Evolutionary conservation across 2,888 invertebrate species (phyloP).

Genomic region (Congeria kusceri): DNA sequence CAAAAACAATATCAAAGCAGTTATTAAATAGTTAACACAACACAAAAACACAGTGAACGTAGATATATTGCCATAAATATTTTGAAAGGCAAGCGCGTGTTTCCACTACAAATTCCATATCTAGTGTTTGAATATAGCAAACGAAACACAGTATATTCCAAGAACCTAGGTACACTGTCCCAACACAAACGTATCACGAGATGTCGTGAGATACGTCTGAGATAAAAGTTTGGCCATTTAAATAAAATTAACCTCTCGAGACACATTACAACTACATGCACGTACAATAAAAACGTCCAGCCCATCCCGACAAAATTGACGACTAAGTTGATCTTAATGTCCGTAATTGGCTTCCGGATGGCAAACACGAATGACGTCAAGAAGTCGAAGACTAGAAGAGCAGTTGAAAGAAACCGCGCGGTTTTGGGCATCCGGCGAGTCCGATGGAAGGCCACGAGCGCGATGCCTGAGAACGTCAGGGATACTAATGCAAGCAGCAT

Average conservation of each 20-base stretch:
- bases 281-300: slow-evolving; percentile 2
- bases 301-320: slow-evolving; percentile 1
- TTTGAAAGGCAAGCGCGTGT: too few species aligned
- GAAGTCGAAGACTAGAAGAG: slow-evolving; percentile 12
- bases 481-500: too few species aligned
- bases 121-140: too few species aligned
- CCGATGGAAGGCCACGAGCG: slow-evolving; percentile 1
- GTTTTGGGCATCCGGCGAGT: slow-evolving; percentile 7
- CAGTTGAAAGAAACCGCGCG: slow-evolving; percentile 4
- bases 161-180: not conserved
- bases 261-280: slow-evolving; percentile 5
- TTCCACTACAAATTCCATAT: too few species aligned
- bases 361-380: not conserved
- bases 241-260: slow-evolving; percentile 7
- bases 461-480: not conserved
- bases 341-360: not conserved
- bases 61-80: not conserved
- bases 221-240: slow-evolving; percentile 14
- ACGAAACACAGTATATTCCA: too few species aligned
- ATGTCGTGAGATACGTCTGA: not conserved
- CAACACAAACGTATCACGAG: not conserved
- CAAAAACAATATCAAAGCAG: not conserved
- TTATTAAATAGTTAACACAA: slow-evolving; percentile 1
- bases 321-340: not conserved
- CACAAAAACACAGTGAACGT: slow-evolving; percentile 4